Evolutionary conservation across 2,797 vertebrate species (phyloP), one percentile per base, ranked within the genome.

Genomic region (Anguilla anguilla): DNA sequence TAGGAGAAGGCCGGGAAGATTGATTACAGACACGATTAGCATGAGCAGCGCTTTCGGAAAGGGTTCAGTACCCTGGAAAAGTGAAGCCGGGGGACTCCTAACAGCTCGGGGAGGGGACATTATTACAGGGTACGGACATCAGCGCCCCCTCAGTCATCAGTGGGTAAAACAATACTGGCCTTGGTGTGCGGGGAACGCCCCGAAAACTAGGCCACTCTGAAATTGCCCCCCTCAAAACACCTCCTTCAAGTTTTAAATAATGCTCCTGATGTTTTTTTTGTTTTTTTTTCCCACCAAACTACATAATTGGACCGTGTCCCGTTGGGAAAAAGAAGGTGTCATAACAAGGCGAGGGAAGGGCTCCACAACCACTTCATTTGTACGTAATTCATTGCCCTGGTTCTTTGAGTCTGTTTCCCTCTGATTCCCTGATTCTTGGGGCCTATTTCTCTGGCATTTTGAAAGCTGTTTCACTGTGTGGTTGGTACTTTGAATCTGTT

Each of bases 21-120:
- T 93, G 93, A 92, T 95, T 94, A 93, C 89, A 87, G 91, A 92
- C 94, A 91, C 85, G 1, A 93, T 93, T 94, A 94, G 91, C 86
- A 95, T 93, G 92, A 91, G 94, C 93, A 93, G 86, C 87, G 0
- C 39, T 64, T 55, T 43, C 31, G 92, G 49, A 81, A 79, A 31
- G 39, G 74, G 74, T 79, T 39, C 77, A 46, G 39, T 25, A 13
- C 39, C 77, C 77, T 19, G 43, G 39, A 28, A 19, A 22, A 46
- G 39, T 46, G 77, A 81, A 1, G 19, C 15, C 2, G 72, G 67
- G 11, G 67, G 15, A 7, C 28, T 31, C 0, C n/a, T 10, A 9
- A 35, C 28, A 39, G 10, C 35, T 17, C 31, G 11, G 35, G 77
- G 15, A 25, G 9, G 43, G 77, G 77, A 46, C 77, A 81, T 49